Evolutionary conservation across 2,888 invertebrate species (phyloP).

Genomic region (Hoplodrina blanda): DNA sequence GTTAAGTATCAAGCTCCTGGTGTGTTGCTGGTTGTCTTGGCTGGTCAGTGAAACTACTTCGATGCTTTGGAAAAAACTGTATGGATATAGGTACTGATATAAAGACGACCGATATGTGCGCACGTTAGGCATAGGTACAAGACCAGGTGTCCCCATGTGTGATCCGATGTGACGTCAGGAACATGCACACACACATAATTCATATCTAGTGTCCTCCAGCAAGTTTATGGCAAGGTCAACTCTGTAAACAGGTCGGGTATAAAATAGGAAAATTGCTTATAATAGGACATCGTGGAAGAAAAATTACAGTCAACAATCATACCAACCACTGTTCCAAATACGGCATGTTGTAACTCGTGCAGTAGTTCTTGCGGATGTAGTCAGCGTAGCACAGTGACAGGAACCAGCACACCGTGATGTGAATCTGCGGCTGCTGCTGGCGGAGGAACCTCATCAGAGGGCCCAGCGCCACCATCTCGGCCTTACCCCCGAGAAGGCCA

Average conservation of each 20-base stretch:
- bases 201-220: neutral
- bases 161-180: no score
- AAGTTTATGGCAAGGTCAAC: neutral
- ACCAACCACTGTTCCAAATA: constrained; percentile 88
- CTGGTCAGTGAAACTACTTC: no score
- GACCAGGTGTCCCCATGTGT: no score
- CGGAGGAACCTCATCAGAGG: constrained; percentile 83
- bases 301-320: constrained; percentile 30
- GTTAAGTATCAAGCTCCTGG: no score
- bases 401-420: constrained; percentile 89
- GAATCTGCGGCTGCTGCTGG: constrained; percentile 86
- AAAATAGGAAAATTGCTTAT: neutral
- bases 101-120: no score
- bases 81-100: no score
- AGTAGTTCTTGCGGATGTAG: constrained; percentile 86
- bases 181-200: neutral
- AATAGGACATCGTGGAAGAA: neutral
- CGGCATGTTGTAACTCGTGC: constrained; percentile 84
- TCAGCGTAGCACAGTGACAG: constrained; percentile 87
- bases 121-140: no score
- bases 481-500: constrained; percentile 78
- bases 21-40: no score
- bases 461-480: constrained; percentile 78
- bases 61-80: no score
- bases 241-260: neutral